These are phyloP conservation scores for Sycon ciliatum DNA, from an alignment of 37 sponge, comb jelly and placozoan genomes.

Conservation along the genomic window DNA sequence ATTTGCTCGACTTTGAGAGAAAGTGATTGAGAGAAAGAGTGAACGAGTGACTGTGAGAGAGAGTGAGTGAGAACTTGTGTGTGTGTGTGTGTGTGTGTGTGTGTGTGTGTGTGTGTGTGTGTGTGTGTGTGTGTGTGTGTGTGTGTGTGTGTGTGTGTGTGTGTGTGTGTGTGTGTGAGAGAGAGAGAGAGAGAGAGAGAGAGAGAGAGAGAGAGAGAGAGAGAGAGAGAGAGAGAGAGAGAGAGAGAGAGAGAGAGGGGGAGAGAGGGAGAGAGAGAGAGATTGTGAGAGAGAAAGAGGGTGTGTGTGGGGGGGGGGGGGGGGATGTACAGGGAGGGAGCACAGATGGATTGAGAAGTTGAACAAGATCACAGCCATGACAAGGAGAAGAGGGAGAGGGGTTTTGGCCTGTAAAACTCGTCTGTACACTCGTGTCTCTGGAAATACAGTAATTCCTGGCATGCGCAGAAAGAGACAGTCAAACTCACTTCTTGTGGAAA, in stretches of 20 bases:
- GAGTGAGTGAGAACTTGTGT: conserved; percentile 10
- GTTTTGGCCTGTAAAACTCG: too few relatives aligned
- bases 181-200: conserved; percentile 10
- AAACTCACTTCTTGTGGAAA: too few relatives aligned
- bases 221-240: neutral
- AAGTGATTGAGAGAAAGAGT: neutral
- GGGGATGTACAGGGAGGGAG: too few relatives aligned
- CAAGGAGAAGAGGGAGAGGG: too few relatives aligned
- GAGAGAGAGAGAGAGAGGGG: neutral
- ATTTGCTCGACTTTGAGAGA: too few relatives aligned
- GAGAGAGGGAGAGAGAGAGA: conserved; percentile 17
- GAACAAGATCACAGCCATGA: too few relatives aligned
- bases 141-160: neutral
- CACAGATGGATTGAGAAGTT: too few relatives aligned
- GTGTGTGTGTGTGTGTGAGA: neutral
- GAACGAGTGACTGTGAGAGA: conserved; percentile 17
- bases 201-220: conserved; percentile 21
- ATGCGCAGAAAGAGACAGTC: too few relatives aligned
- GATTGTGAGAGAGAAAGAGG: conserved; percentile 10
- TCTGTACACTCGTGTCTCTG: too few relatives aligned
- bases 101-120: neutral
- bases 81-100: conserved; percentile 5
- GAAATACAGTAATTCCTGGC: too few relatives aligned
- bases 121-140: conserved; percentile 15
- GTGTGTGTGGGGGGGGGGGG: neutral